These are phyloP conservation scores for Mya arenaria DNA, from an alignment of 1,140 invertebrate species.

Conservation along the genomic window DNA sequence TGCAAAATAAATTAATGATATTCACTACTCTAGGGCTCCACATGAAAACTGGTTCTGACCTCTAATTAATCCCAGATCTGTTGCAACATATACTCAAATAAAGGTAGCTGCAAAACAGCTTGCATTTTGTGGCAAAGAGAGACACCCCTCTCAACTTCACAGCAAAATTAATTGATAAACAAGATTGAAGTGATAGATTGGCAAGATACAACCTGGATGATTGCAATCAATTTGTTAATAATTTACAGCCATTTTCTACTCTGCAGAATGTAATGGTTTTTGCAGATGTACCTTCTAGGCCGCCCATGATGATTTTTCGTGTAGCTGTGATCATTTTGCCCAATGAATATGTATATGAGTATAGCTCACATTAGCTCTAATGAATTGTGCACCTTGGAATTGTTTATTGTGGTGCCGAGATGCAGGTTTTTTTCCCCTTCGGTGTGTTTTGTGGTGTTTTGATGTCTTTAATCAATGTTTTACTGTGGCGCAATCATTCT, in stretches of 20 bases:
- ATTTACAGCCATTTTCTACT: constrained; percentile 51
- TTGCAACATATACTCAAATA: not conserved
- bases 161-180: constrained; percentile 54
- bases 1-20: no score
- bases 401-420: no score
- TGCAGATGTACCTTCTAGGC: constrained; percentile 44
- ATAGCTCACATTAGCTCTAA: no score
- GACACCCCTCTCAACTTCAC: not conserved
- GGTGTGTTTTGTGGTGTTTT: no score
- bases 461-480: no score
- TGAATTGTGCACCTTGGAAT: no score
- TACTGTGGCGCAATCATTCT: no score
- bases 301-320: constrained; percentile 33
- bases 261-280: constrained; percentile 48
- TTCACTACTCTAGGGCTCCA: no score
- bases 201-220: constrained; percentile 27
- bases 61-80: no score
- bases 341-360: no score
- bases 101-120: not conserved
- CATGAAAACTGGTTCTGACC: no score
- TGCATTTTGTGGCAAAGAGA: not conserved
- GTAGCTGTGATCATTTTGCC: not conserved
- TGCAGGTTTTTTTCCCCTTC: no score
- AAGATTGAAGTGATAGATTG: constrained; percentile 52
- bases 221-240: constrained; percentile 54